These are phyloP conservation scores for Cyanoliseus patagonus DNA, from an alignment of 2,113 vertebrate species.

Conservation along the genomic window DNA sequence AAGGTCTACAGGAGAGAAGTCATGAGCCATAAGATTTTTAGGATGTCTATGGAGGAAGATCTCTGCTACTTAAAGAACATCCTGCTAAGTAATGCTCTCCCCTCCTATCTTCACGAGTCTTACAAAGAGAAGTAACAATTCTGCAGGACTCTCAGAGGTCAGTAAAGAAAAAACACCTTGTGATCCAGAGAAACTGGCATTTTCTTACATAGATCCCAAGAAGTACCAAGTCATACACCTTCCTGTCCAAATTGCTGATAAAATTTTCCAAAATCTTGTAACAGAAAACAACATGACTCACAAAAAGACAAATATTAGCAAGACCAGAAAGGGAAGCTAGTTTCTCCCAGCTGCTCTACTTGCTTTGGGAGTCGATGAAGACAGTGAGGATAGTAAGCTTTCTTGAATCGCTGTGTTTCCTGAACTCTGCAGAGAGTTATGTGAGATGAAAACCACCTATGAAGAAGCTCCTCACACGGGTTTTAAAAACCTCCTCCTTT, in stretches of 20 bases:
- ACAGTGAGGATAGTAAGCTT: not conserved
- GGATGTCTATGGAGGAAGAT: not conserved
- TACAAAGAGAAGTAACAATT: not conserved
- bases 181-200: not conserved
- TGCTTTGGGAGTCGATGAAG: not conserved
- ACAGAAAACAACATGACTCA: not conserved
- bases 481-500: not conserved
- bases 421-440: not conserved
- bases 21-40: not conserved
- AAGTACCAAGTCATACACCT: not conserved
- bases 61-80: not conserved
- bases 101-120: not conserved
- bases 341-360: not conserved
- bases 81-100: not conserved
- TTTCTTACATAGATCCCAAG: not conserved
- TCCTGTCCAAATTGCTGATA: not conserved
- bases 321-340: not conserved
- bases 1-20: not conserved
- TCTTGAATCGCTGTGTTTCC: not conserved
- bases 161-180: not conserved
- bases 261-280: not conserved
- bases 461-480: not conserved
- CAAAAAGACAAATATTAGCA: not conserved
- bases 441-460: not conserved
- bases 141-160: not conserved